Base-by-base conservation (phyloP, 2,888 invertebrate species). In the Cataglyphis albicans region DNA sequence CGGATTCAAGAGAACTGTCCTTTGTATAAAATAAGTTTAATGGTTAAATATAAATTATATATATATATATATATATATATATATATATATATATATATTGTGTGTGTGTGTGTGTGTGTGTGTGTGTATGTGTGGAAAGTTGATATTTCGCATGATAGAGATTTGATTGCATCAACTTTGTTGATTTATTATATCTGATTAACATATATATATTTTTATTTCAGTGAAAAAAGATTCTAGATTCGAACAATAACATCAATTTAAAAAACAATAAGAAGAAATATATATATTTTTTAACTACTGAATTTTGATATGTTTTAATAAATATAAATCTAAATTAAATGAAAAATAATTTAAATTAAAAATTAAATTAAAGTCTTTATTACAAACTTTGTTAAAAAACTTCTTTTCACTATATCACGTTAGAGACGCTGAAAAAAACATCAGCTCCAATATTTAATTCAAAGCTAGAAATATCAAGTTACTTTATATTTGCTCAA, bases 1-100 rank as follows among this genome's bases (percentile, higher is more conserved):
- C 48, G n/a, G 6, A n/a, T 48, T 7, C 25, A 63, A 18, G 9
- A 6, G 15, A 32, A 32, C 0, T 25, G 41, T 44, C n/a, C 15
- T n/a, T 48, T 21, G 48, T 35, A 25, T 65, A 52, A 76, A 38
- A 41, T 55, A 76, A 44, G 38, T 76, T 48, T 29, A 63, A 35
- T 63, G 25, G 1, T n/a, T 25, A 25, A 25, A 25, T 25, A 25
- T 25, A 25, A 25, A 25, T 25, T 25, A 25, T 25, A 25, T 25
- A 25, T 25, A 25, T 25, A 25, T 25, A 25, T 25, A 25, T 25
- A 25, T 25, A 25, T 25, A 25, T 25, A 25, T 25, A 25, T 25
- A 25, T 25, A 25, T 25, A 21, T 18, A n/a, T n/a, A n/a, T 18
- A 32, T 32, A 3, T 32, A 4, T 32, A 4, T 32, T n/a, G 3